These are phyloP conservation scores for Rhea pennata DNA, from an alignment of 2,113 vertebrate genomes.

Conservation along the genomic window DNA sequence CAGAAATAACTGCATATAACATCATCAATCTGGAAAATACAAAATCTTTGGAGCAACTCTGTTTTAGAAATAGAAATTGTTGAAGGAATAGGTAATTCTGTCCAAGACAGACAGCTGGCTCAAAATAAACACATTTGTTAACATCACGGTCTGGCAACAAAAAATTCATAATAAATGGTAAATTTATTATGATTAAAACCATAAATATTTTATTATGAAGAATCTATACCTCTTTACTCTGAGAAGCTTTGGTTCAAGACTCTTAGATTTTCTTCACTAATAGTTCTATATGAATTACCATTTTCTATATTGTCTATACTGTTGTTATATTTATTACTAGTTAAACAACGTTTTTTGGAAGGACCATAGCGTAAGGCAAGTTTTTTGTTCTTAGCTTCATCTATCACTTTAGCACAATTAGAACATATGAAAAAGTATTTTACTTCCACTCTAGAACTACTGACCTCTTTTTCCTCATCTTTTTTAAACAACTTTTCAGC, in stretches of 20 bases:
- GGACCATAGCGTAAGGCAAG: neutral
- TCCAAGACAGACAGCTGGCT: neutral
- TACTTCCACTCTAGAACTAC: neutral
- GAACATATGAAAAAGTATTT: neutral
- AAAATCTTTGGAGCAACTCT: neutral
- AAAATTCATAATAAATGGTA: neutral
- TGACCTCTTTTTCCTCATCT: neutral
- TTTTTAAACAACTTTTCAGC: neutral
- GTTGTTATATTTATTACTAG: neutral
- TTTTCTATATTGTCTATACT: neutral
- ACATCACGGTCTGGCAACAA: neutral
- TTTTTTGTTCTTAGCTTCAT: neutral
- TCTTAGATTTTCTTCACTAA: neutral
- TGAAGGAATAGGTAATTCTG: neutral
- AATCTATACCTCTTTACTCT: neutral
- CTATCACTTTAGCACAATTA: neutral
- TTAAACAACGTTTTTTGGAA: neutral
- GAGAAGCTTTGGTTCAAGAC: neutral
- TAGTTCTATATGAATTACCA: neutral
- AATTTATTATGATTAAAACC: neutral
- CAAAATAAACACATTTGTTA: neutral
- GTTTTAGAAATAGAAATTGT: rapidly evolving
- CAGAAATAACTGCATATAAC: neutral
- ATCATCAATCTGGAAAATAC: neutral
- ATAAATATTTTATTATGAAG: neutral